Percentiles rank a stretch among this genome's conserved stretches.
Conservation (phyloP, 2,797 vertebrate genomes). For the Poeciliopsis paucimaculata region DNA sequence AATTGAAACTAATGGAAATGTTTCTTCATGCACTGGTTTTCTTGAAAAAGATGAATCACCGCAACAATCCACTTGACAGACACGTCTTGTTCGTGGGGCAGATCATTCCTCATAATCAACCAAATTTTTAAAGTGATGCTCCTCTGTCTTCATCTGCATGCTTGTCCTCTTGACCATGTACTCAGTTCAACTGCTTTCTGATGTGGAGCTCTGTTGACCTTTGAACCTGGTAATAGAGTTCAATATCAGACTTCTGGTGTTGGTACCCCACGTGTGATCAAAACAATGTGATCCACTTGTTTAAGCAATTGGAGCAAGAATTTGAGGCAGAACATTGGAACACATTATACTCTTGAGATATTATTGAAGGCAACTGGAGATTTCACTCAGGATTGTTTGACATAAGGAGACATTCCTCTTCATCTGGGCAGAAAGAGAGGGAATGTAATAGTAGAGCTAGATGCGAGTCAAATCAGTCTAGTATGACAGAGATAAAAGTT, state of each 20-base stretch:
- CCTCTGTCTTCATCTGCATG: conserved; percentile 21
- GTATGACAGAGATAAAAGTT: conserved; percentile 48
- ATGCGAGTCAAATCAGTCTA: conserved; percentile 37
- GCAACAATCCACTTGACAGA: background rate
- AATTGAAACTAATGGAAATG: background rate
- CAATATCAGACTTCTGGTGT: conserved; percentile 47
- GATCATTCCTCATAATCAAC: conserved; percentile 20
- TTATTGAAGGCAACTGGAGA: conserved; percentile 38
- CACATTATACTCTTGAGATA: conserved; percentile 16
- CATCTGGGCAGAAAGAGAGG: conserved; percentile 41
- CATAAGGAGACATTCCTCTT: conserved; percentile 41
- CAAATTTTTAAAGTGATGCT: conserved; percentile 10
- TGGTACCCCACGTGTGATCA: conserved; percentile 18
- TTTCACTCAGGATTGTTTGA: conserved; percentile 66
- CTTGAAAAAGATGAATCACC: background rate
- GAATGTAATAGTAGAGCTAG: conserved; percentile 45
- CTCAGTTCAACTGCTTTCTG: conserved; percentile 48
- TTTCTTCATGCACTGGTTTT: background rate
- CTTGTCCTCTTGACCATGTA: conserved; percentile 19
- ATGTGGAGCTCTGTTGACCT: conserved; percentile 57
- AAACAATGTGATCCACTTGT: conserved; percentile 21
- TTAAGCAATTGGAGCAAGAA: conserved; percentile 26
- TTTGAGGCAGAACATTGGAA: conserved; percentile 26
- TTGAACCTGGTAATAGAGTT: conserved; percentile 49
- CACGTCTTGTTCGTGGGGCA: background rate